Percentiles rank a stretch among this genome's conserved stretches.
Evolutionary conservation across 2,797 vertebrate species (phyloP).

Genomic region (Eulemur rubriventer): DNA sequence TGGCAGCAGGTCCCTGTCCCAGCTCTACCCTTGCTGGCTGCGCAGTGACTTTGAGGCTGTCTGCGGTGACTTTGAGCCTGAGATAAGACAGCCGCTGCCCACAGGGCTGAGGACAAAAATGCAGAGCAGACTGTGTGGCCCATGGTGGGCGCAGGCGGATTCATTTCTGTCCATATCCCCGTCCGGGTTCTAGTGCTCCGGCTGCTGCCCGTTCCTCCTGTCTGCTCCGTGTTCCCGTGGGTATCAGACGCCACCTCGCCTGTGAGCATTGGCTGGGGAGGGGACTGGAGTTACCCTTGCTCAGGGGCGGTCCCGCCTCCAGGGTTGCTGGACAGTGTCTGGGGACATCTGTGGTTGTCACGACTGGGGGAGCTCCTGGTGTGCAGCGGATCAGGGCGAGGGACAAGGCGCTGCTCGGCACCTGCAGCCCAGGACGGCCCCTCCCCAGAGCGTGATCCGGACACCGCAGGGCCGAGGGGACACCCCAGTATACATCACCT

Average conservation of each 20-base stretch:
- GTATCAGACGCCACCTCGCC: background rate
- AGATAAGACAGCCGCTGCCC: background rate
- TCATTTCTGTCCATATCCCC: background rate
- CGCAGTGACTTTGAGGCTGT: background rate
- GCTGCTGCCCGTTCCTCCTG: background rate
- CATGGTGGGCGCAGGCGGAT: background rate
- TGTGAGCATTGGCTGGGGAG: background rate
- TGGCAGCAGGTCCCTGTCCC: background rate
- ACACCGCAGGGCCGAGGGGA: accelerated
- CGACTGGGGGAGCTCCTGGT: background rate
- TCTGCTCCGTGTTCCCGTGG: background rate
- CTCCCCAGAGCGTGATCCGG: background rate
- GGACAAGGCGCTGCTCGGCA: background rate
- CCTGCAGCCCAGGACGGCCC: background rate
- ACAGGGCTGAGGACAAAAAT: background rate
- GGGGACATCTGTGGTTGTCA: background rate
- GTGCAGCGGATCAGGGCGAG: background rate
- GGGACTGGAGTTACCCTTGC: background rate
- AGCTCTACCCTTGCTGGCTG: background rate
- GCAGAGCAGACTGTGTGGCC: background rate
- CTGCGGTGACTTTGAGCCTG: background rate
- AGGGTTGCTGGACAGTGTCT: no score
- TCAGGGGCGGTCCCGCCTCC: background rate
- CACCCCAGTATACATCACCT: accelerated
- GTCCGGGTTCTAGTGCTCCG: background rate